Evolutionary conservation across 2,113 vertebrate genomes (phyloP).

Genomic region (Pomatorhinus ruficollis): DNA sequence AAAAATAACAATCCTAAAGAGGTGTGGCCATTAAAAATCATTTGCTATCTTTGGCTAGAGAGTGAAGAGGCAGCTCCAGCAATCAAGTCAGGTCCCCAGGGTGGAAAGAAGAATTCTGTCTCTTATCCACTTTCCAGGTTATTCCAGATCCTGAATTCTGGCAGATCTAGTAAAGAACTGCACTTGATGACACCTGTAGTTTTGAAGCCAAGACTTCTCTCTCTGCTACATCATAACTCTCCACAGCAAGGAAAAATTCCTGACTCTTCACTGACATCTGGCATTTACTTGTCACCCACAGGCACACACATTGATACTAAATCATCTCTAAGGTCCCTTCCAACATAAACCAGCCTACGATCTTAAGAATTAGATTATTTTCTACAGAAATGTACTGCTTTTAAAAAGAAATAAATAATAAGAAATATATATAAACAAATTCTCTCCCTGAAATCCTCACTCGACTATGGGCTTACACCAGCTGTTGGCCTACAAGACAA

Average conservation of each 20-base stretch:
- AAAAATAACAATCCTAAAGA: slow-evolving; percentile 1
- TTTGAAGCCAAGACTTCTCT: not conserved
- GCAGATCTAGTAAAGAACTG: not conserved
- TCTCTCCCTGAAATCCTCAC: not conserved
- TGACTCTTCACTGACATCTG: not conserved
- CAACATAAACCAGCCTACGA: not conserved
- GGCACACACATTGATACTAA: not conserved
- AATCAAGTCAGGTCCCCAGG: not conserved
- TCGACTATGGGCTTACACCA: rapidly evolving
- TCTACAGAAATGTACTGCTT: not conserved
- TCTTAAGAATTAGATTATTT: not conserved
- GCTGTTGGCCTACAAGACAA: not conserved
- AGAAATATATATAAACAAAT: not conserved
- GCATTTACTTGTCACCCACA: not conserved
- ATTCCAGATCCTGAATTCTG: not conserved
- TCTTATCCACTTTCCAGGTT: not conserved
- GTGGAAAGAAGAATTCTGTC: not conserved
- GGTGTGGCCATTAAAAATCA: slow-evolving; percentile 1
- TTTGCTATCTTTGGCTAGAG: slow-evolving; percentile 24
- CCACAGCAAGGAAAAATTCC: not conserved
- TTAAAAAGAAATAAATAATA: not conserved
- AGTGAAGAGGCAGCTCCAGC: not conserved
- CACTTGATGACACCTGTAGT: not conserved
- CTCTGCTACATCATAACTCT: not conserved
- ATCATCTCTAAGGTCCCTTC: not conserved